Base-by-base conservation (phyloP, 2,888 invertebrate species). In the Patella ulyssiponensis region DNA sequence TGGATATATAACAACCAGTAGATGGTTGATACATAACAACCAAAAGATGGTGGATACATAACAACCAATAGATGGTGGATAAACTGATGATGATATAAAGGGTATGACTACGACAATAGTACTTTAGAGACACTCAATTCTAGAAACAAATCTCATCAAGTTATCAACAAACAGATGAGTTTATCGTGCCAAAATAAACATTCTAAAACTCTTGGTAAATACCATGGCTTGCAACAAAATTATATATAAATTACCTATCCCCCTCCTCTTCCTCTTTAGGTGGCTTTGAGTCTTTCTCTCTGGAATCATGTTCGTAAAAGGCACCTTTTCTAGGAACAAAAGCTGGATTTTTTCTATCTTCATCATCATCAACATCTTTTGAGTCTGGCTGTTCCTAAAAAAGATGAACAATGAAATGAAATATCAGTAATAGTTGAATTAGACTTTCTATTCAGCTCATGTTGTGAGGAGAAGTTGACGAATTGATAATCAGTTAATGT, bases 251-350 rank as follows among this genome's bases (percentile, higher is more conserved):
- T 72, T 71, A 83, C 82, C 82, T 81, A n/a, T 73, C 72, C 58
- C 81, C 82, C n/a, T 79, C 80, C 71, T 75, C 78, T 54, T 79
- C 81, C 51, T 86, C 84, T 56, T 77, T 79, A 73, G 84, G 82
- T 11, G 83, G 82, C 51, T 75, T 83, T 73, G 78, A 84, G 52
- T 78, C 82, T 79, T 52, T 84, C 79, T 86, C 84, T n/a, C 91
- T 84, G 76, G 86, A 84, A 90, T 98, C 98, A 88, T 98, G 98
- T 87, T 98, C 98, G 88, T 98, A 98, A 92, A 98, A 98, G 0
- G 96, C 96, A 0, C 98, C 98, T 84, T 96, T 94, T 91, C 98
- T 97, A 0, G 98, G 98, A 85, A 98, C 98, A 92, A 98, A 98
- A 89, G 98, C 98, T 1, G 98, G 98, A 93, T 98, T 98, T 90